Percentiles rank a stretch among this genome's conserved stretches.
Evolutionary conservation across 2,113 vertebrate genomes (phyloP).

Genomic region (Orientallactaga bullata): DNA sequence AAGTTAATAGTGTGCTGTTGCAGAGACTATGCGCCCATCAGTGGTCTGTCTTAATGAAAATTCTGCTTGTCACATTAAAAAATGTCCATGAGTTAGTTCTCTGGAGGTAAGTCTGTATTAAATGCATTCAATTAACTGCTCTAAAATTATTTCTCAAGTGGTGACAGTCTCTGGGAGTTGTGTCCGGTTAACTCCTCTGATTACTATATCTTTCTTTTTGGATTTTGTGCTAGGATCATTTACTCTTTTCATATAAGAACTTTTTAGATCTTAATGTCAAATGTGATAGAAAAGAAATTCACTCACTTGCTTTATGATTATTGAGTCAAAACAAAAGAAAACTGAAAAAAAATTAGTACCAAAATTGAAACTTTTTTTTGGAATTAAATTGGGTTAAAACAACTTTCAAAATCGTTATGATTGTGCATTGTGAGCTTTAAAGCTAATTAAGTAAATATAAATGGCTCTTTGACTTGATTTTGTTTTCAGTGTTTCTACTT

Average conservation of each 20-base stretch:
- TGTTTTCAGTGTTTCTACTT: not conserved
- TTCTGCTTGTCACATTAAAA: not conserved
- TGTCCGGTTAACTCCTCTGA: not conserved
- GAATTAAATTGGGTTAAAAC: conserved; percentile 3
- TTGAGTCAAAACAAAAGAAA: conserved; percentile 48
- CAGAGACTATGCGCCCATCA: not conserved
- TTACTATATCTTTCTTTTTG: not conserved
- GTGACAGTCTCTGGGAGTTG: not conserved
- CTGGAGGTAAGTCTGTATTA: conserved; percentile 43
- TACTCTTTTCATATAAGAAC: not conserved
- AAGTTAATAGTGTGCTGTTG: not conserved
- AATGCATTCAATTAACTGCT: conserved; percentile 25
- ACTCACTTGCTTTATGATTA: conserved; percentile 30
- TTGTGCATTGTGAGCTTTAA: not conserved
- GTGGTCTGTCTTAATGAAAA: not conserved
- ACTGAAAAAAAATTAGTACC: conserved; percentile 8
- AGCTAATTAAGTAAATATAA: not conserved
- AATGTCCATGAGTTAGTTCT: not conserved
- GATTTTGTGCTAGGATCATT: not conserved
- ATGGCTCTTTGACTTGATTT: not conserved
- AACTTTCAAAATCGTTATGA: not conserved
- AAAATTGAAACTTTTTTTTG: not conserved
- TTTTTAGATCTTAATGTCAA: conserved; percentile 25
- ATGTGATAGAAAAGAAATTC: conserved; percentile 45
- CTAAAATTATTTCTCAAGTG: not conserved